Conservation (phyloP, 2,113 vertebrate species). For the Xerus inauris region DNA sequence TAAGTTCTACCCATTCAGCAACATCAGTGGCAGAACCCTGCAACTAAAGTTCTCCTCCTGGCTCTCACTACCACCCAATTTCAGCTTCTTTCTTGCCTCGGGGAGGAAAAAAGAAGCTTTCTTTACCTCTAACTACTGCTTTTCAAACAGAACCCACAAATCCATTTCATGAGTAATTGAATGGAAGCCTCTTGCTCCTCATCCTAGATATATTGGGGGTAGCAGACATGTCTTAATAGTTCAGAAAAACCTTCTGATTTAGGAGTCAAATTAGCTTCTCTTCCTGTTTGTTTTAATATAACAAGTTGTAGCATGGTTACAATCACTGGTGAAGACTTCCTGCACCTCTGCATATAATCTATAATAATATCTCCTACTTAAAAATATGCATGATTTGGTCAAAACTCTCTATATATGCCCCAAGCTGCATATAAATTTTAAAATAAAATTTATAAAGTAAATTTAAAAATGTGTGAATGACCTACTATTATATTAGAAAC, state of each 20-base stretch:
- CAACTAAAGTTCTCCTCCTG: neutral
- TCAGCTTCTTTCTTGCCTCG: neutral
- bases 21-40: neutral
- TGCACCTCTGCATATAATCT: slow-evolving; percentile 1
- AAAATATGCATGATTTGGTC: neutral
- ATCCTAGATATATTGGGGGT: neutral
- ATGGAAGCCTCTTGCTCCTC: neutral
- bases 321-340: neutral
- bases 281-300: neutral
- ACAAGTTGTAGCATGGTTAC: neutral
- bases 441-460: neutral
- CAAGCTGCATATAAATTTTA: neutral
- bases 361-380: neutral
- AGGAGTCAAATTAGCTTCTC: neutral
- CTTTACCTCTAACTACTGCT: neutral
- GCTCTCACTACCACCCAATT: neutral
- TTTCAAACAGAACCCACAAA: neutral
- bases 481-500: neutral
- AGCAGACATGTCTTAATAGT: neutral
- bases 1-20: neutral
- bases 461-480: neutral
- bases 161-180: neutral
- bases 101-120: neutral
- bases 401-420: neutral
- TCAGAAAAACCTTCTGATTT: neutral